phyloP scores from a whole-genome alignment of 2,888 invertebrate genomes.

The Cataglyphis cursor region DNA sequence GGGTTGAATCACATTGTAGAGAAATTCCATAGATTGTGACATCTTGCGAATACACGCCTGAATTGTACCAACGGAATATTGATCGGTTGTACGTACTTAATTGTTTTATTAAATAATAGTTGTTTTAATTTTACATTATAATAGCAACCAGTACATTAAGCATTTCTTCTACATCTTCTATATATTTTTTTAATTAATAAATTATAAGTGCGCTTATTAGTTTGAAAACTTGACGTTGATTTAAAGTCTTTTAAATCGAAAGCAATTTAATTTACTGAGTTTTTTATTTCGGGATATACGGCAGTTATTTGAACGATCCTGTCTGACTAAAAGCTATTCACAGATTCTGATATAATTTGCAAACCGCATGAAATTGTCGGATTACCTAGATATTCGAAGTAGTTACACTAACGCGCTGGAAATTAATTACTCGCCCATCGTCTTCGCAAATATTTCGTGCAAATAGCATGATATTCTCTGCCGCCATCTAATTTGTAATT shows the following conservation, averaged over 20 bases:
- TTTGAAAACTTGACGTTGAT: background rate
- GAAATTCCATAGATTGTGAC: background rate
- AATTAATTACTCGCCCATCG: slow-evolving; percentile 67
- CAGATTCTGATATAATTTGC: slow-evolving; percentile 14
- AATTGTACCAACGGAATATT: background rate
- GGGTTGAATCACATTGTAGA: background rate
- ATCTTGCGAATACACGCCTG: background rate
- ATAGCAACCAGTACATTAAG: background rate
- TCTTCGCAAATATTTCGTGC: slow-evolving; percentile 63
- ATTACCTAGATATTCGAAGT: slow-evolving; percentile 57
- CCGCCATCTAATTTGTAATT: background rate
- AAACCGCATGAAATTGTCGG: slow-evolving; percentile 58
- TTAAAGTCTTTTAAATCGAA: slow-evolving; percentile 1
- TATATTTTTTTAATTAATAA: background rate
- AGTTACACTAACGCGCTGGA: slow-evolving; percentile 38
- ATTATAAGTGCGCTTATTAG: background rate
- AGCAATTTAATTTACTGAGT: slow-evolving; percentile 32
- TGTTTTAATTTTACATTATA: background rate
- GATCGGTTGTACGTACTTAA: background rate
- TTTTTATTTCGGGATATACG: background rate
- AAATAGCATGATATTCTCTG: slow-evolving; percentile 28
- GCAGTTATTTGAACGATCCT: slow-evolving; percentile 4
- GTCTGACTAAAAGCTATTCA: slow-evolving; percentile 16
- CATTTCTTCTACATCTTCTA: background rate
- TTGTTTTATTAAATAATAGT: slow-evolving; percentile 16